These are phyloP conservation scores for Anneissia japonica DNA, from an alignment of 35 echinoderm and acorn worm genomes.

Conservation along the genomic window DNA sequence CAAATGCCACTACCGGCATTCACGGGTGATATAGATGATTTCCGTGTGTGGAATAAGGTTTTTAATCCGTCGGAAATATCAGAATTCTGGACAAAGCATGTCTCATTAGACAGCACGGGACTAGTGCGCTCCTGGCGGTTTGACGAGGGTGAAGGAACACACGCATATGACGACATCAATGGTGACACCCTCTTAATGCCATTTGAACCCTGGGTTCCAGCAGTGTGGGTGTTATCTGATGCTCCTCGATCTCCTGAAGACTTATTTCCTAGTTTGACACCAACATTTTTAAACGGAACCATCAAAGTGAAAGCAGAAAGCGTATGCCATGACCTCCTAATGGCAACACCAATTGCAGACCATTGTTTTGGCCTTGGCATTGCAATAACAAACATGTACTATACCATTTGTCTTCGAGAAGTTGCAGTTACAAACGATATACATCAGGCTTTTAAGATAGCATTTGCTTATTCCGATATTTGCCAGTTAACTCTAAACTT, in stretches of 20 bases:
- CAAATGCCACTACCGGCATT: constrained; percentile 50
- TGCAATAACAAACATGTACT: constrained; percentile 44
- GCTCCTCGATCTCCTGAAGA: constrained; percentile 16
- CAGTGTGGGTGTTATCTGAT: constrained; percentile 75
- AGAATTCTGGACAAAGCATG: constrained; percentile 48
- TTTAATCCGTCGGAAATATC: constrained; percentile 51
- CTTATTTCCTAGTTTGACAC: neutral
- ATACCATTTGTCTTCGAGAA: constrained; percentile 45
- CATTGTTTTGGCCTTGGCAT: constrained; percentile 20
- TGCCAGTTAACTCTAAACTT: constrained; percentile 59
- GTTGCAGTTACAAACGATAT: constrained; percentile 42
- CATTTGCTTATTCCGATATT: constrained; percentile 73
- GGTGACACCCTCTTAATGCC: constrained; percentile 30
- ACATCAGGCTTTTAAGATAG: constrained; percentile 50
- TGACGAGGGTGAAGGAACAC: constrained; percentile 69
- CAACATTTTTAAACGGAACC: constrained; percentile 24
- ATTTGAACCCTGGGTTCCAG: constrained; percentile 54
- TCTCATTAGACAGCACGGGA: constrained; percentile 14
- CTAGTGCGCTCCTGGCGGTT: constrained; percentile 61
- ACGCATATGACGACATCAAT: constrained; percentile 38
- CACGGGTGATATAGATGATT: constrained; percentile 58
- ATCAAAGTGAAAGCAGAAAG: constrained; percentile 12
- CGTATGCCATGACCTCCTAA: constrained; percentile 35
- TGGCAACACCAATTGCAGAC: constrained; percentile 33
- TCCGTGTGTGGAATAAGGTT: constrained; percentile 69